These are phyloP conservation scores for Dioctria linearis DNA, from an alignment of 2,888 invertebrate genomes.

Conservation along the genomic window DNA sequence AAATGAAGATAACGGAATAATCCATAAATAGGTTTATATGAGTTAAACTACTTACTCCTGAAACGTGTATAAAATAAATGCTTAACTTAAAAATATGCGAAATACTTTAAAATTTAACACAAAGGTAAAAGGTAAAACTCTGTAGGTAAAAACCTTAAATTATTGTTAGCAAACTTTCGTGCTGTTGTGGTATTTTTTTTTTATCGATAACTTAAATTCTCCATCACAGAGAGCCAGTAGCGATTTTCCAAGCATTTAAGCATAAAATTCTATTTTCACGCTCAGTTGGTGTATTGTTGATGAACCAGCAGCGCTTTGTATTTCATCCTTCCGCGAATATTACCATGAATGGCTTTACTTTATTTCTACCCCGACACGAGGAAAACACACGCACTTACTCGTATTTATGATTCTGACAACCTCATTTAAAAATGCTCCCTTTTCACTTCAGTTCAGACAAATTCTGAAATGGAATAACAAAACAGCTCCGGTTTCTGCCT, in stretches of 20 bases:
- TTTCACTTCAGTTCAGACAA: not conserved
- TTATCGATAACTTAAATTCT: not conserved
- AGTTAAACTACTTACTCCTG: too few species aligned
- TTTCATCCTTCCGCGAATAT: not conserved
- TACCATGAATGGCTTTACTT: not conserved
- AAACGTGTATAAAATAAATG: too few species aligned
- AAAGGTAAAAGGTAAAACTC: too few species aligned
- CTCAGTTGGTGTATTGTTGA: slow-evolving; percentile 23
- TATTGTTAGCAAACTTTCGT: too few species aligned
- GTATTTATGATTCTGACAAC: not conserved
- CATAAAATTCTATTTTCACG: slow-evolving; percentile 17
- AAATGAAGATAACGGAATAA: too few species aligned
- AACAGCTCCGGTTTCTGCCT: not conserved
- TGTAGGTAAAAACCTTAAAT: too few species aligned
- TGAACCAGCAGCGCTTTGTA: not conserved
- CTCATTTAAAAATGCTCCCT: not conserved
- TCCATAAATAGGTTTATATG: too few species aligned
- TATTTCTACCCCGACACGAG: not conserved
- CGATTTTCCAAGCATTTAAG: slow-evolving; percentile 30
- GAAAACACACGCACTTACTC: not conserved
- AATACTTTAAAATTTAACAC: too few species aligned
- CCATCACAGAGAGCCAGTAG: not conserved
- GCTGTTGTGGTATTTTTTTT: too few species aligned
- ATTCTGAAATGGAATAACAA: slow-evolving; percentile 10
- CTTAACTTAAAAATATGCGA: too few species aligned